phyloP scores from a whole-genome alignment of 2,888 invertebrate genomes.

The Cephus rjabovi region DNA sequence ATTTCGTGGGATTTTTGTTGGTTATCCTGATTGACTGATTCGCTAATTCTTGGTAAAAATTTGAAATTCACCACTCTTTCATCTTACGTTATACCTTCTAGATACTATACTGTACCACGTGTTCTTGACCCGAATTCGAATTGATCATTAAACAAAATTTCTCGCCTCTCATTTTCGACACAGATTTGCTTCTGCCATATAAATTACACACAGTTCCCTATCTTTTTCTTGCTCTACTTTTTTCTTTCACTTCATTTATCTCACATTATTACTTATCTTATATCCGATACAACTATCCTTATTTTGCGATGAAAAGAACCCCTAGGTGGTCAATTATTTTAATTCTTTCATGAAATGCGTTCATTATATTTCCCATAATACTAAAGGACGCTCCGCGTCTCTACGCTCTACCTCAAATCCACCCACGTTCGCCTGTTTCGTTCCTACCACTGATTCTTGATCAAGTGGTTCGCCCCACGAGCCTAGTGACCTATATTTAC shows the following conservation, averaged over 20 bases:
- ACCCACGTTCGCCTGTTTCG: neutral
- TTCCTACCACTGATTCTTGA: neutral
- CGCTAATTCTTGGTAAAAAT: neutral
- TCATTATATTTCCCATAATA: neutral
- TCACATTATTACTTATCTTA: neutral
- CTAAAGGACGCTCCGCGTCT: neutral
- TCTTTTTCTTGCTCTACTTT: neutral
- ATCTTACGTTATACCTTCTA: neutral
- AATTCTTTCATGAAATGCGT: neutral
- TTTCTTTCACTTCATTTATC: neutral
- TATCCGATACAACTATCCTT: neutral
- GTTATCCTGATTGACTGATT: neutral
- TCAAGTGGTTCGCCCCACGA: neutral
- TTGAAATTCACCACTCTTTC: neutral
- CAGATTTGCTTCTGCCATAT: neutral
- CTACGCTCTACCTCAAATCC: neutral
- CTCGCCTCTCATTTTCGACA: neutral
- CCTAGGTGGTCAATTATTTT: neutral
- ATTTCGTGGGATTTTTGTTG: neutral
- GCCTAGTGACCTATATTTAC: neutral
- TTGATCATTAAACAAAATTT: neutral
- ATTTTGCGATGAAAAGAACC: neutral
- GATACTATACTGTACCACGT: neutral
- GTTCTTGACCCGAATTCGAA: neutral
- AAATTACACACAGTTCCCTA: neutral